Percentiles rank a stretch among this genome's conserved stretches.
Conservation (phyloP, 30 jellyfish, hydroid and myxozoan species). For the Mastigias papua region DNA sequence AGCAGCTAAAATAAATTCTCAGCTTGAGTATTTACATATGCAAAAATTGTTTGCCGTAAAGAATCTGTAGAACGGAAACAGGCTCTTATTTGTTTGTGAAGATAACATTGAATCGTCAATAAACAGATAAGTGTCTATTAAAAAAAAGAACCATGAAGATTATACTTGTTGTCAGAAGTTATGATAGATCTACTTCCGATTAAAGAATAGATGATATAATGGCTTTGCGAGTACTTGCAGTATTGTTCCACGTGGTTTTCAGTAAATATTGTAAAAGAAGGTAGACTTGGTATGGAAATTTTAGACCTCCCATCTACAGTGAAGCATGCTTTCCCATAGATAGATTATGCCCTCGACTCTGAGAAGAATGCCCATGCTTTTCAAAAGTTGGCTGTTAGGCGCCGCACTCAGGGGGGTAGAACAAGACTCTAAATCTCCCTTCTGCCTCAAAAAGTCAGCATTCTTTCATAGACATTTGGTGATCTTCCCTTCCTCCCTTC, state of each 20-base stretch:
- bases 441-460: no score
- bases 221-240: not conserved
- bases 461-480: no score
- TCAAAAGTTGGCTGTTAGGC: no score
- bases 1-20: conserved; percentile 41
- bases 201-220: not conserved
- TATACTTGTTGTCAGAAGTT: not conserved
- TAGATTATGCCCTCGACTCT: no score
- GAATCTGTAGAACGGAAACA: conserved; percentile 19
- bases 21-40: conserved; percentile 6
- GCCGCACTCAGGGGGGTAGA: no score
- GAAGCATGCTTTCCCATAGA: no score
- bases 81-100: not conserved
- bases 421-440: no score
- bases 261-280: no score
- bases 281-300: no score
- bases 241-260: not conserved
- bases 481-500: no score
- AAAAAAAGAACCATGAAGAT: not conserved
- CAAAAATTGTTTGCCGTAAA: conserved; percentile 34
- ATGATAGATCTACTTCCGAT: not conserved
- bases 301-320: no score
- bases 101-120: not conserved
- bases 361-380: no score
- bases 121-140: conserved; percentile 7